Evolutionary conservation across 2,888 invertebrate genomes (phyloP).

Genomic region (Amaurobius ferox): DNA sequence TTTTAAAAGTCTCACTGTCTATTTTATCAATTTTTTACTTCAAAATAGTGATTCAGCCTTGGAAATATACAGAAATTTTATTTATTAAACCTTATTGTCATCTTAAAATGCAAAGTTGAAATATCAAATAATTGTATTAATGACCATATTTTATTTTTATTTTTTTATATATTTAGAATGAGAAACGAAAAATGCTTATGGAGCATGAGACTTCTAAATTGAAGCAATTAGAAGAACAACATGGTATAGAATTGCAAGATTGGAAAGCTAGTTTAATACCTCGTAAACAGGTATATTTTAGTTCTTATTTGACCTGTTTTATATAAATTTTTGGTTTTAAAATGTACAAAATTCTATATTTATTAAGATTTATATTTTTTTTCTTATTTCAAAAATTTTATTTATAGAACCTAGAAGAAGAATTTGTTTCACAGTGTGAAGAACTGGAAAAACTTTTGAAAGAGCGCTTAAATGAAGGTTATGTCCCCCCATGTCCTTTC

Average conservation of each 20-base stretch:
- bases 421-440: conserved; percentile 91
- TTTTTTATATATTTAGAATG: conserved; percentile 76
- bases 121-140: no score
- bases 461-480: not conserved
- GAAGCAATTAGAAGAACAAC: conserved; percentile 93
- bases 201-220: conserved; percentile 96
- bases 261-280: conserved; percentile 95
- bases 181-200: conserved; percentile 87
- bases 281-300: conserved; percentile 96
- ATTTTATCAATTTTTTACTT: no score
- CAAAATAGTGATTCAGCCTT: no score
- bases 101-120: no score
- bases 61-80: no score
- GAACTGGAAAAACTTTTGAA: conserved; percentile 85
- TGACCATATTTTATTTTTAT: not conserved
- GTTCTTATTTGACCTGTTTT: no score
- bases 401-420: conserved; percentile 91
- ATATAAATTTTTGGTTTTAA: no score
- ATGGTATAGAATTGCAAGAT: conserved; percentile 89
- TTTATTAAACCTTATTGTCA: no score
- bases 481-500: not conserved
- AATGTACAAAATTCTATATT: not conserved
- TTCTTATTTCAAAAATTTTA: not conserved
- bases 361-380: not conserved
- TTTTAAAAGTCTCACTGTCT: no score